phyloP scores from a whole-genome alignment of 2,113 vertebrate species.

The Gracilinanus agilis region DNA sequence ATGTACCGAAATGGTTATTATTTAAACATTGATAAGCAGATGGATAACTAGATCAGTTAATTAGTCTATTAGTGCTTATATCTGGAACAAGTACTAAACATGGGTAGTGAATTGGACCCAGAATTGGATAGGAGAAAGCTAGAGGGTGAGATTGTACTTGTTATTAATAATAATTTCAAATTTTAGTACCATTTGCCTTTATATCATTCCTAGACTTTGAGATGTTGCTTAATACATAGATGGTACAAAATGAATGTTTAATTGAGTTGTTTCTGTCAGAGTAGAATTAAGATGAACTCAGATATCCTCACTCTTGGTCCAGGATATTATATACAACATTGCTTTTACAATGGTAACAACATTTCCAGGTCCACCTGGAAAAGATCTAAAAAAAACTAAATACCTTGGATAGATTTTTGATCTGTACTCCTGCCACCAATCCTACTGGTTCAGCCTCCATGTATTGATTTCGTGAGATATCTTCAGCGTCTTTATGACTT shows the following conservation, averaged over 20 bases:
- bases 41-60: background rate
- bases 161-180: background rate
- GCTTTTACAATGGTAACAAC: background rate
- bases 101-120: too few relatives aligned
- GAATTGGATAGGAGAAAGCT: background rate
- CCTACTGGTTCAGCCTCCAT: slow-evolving; percentile 92
- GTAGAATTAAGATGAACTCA: background rate
- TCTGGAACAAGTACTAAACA: background rate
- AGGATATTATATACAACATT: background rate
- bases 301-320: background rate
- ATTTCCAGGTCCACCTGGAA: background rate
- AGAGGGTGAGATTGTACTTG: background rate
- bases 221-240: background rate
- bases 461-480: slow-evolving; percentile 89
- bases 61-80: background rate
- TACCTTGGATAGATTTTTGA: slow-evolving; percentile 95
- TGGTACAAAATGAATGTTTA: background rate
- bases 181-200: background rate
- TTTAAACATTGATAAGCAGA: background rate
- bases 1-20: background rate
- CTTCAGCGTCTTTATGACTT: slow-evolving; percentile 89
- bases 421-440: slow-evolving; percentile 92
- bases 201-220: background rate
- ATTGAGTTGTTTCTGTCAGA: background rate
- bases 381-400: slow-evolving; percentile 31